A percentile compares a stretch with the other conserved stretches of the same genome.
Evolutionary conservation across 2,888 invertebrate genomes (phyloP).

Genomic region (Brachynemurus nebulosus): DNA sequence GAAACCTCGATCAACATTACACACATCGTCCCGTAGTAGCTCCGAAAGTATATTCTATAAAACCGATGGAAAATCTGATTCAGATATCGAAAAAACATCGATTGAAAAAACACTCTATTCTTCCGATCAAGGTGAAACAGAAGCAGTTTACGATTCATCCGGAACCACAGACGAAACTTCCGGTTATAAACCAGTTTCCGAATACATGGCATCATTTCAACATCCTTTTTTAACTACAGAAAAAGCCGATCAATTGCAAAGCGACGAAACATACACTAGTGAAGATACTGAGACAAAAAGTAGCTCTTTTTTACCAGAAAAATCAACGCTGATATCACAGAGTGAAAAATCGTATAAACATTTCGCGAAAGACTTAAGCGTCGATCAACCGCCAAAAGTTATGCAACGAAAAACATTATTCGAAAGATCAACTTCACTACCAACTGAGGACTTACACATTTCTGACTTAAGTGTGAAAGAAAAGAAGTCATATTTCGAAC

Average conservation of each 20-base stretch:
- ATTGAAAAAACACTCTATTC: neutral
- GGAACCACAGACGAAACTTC: neutral
- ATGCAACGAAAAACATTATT: conserved; percentile 29
- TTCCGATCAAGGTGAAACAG: too few relatives aligned
- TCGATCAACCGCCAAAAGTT: conserved; percentile 26
- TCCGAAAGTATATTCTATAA: conserved; percentile 10
- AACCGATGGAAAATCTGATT: conserved; percentile 16
- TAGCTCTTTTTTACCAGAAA: neutral
- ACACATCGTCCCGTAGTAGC: neutral
- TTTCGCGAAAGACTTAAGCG: conserved; percentile 21
- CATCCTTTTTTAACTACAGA: conserved; percentile 6
- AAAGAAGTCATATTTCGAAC: conserved; percentile 43
- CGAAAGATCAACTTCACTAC: conserved; percentile 35
- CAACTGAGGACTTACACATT: conserved; percentile 34
- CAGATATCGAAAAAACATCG: conserved; percentile 16
- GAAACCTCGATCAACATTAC: conserved; percentile 28
- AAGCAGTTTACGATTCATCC: neutral
- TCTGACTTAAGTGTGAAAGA: conserved; percentile 39
- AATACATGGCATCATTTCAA: conserved; percentile 11
- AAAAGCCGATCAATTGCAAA: neutral
- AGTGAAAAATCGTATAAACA: neutral
- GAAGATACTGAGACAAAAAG: conserved; percentile 1
- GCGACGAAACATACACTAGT: neutral
- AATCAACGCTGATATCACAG: neutral
- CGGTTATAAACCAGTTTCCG: conserved; percentile 5